These are phyloP conservation scores for Pinctada fucata DNA, from an alignment of 2,888 invertebrate species.

Conservation along the genomic window DNA sequence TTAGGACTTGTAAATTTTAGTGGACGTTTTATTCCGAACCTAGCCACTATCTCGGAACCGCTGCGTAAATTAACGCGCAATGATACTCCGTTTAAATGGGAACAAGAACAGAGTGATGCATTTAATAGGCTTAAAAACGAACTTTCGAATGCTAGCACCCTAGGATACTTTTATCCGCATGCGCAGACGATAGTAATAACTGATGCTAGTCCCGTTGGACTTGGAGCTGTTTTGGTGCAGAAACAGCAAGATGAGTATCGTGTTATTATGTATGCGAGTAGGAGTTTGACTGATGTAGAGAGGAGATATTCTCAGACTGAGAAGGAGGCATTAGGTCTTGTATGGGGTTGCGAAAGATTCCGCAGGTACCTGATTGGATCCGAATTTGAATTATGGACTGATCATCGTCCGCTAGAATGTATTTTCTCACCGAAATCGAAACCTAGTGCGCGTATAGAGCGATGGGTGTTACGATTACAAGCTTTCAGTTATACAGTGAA, in stretches of 20 bases:
- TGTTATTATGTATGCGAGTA: constrained; percentile 39
- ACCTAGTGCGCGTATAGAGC: no score
- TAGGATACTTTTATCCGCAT: constrained; percentile 34
- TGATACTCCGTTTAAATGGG: constrained; percentile 25
- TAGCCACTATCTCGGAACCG: constrained; percentile 27
- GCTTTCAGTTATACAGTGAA: no score
- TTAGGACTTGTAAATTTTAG: constrained; percentile 41
- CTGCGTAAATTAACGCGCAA: constrained; percentile 3
- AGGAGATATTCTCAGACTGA: constrained; percentile 38
- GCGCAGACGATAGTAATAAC: constrained; percentile 37
- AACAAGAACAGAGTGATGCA: constrained; percentile 13
- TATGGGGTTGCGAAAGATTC: constrained; percentile 55
- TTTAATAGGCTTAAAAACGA: constrained; percentile 7
- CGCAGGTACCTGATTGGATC: constrained; percentile 48
- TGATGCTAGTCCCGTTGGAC: constrained; percentile 42
- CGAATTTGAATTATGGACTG: constrained; percentile 49
- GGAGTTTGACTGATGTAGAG: constrained; percentile 38
- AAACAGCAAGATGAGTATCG: constrained; percentile 12
- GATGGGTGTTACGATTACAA: background rate
- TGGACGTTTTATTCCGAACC: constrained; percentile 29
- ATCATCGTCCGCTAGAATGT: constrained; percentile 59
- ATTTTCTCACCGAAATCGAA: no score
- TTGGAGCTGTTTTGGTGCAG: constrained; percentile 41
- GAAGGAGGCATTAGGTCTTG: constrained; percentile 48
- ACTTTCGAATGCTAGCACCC: constrained; percentile 12